Conservation (phyloP, 1,140 invertebrate genomes). For the Chionoecetes opilio region DNA sequence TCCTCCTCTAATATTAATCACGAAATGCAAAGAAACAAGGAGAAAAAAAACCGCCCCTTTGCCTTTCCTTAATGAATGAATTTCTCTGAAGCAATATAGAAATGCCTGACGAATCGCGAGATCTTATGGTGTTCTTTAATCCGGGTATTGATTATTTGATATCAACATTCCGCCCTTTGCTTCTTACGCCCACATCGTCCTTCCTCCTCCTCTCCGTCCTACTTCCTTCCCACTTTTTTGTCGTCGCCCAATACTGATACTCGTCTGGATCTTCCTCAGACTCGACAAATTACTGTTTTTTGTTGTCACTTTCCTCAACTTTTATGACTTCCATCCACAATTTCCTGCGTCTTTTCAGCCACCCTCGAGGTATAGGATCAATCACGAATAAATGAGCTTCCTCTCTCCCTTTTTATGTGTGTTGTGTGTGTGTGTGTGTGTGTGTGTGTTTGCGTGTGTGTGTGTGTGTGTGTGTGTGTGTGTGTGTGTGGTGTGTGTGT, state of each 20-base stretch:
- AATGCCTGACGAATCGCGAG: not conserved
- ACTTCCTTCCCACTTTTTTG: not conserved
- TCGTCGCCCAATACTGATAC: not conserved
- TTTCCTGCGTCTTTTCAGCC: not conserved
- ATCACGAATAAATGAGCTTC: not conserved
- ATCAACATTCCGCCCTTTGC: not conserved
- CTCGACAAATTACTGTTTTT: slow-evolving; percentile 30
- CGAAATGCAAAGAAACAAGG: not conserved
- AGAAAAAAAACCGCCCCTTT: not conserved
- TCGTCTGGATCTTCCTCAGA: not conserved
- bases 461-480: too few species aligned
- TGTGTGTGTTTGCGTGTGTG: too few species aligned
- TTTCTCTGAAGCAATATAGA: not conserved
- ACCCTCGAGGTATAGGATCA: not conserved
- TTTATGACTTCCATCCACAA: not conserved
- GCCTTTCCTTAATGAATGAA: not conserved
- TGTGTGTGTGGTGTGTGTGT: too few species aligned
- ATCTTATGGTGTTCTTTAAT: not conserved
- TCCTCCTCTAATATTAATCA: not conserved
- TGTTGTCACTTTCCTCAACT: not conserved
- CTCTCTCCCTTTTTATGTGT: not conserved
- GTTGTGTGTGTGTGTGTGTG: too few species aligned
- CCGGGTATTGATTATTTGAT: slow-evolving; percentile 10
- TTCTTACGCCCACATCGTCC: not conserved
- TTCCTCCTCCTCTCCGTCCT: too few species aligned